phyloP scores from a whole-genome alignment of 1,140 invertebrate species.

The Temnothorax nylanderi region DNA sequence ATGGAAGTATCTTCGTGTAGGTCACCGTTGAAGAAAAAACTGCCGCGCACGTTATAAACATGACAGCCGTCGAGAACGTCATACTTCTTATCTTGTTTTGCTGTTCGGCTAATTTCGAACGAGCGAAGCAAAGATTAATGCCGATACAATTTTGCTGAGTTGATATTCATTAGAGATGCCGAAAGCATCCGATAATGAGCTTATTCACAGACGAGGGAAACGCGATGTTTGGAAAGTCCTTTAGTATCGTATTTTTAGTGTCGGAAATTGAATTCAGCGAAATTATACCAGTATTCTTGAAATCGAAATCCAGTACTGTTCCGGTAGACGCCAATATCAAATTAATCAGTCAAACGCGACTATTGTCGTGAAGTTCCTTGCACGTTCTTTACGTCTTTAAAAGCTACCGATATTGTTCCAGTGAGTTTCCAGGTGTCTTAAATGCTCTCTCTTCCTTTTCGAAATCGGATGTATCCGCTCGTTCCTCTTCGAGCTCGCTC shows the following conservation, averaged over 20 bases:
- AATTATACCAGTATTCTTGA: neutral
- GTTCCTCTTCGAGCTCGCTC: neutral
- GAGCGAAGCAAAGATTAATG: neutral
- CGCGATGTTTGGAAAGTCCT: neutral
- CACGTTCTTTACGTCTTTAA: neutral
- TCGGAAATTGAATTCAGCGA: neutral
- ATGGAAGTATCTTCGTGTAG: too few species aligned
- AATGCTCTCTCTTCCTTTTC: neutral
- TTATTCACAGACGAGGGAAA: neutral
- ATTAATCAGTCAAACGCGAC: neutral
- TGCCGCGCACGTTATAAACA: neutral
- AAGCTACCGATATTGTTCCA: neutral
- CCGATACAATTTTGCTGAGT: neutral
- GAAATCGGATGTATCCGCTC: constrained; percentile 1
- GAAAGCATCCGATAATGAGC: neutral
- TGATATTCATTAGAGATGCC: neutral
- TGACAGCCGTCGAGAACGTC: neutral
- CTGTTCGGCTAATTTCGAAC: neutral
- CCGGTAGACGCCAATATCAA: too few species aligned
- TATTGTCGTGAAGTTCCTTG: neutral
- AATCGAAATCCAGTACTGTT: neutral
- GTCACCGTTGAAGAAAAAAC: neutral
- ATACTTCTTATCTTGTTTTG: constrained; percentile 14
- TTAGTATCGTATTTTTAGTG: neutral
- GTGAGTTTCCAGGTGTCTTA: neutral